Evolutionary conservation across 2,797 vertebrate species (phyloP).

Genomic region (Kryptolebias ocellatus): DNA sequence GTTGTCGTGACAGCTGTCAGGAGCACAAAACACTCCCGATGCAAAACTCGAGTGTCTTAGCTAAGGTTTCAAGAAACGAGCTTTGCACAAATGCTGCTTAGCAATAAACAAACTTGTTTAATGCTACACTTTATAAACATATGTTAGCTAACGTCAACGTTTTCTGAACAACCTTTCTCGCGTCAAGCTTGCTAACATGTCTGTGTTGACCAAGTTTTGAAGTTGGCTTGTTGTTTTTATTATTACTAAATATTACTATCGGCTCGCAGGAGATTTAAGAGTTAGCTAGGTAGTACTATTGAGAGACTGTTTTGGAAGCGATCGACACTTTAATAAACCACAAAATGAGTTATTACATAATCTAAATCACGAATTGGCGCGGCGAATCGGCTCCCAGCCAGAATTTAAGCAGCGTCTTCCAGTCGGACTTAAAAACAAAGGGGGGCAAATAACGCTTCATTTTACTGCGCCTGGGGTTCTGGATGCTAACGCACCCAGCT

Average conservation of each 20-base stretch:
- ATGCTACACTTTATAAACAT: slow-evolving; percentile 19
- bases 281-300: slow-evolving; percentile 71
- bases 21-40: slow-evolving; percentile 69
- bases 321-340: slow-evolving; percentile 30
- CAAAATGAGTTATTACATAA: slow-evolving; percentile 8
- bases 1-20: slow-evolving; percentile 83
- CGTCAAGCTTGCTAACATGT: slow-evolving; percentile 26
- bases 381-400: slow-evolving; percentile 18
- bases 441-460: slow-evolving; percentile 79
- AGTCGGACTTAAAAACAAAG: slow-evolving; percentile 82
- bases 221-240: slow-evolving; percentile 33
- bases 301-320: slow-evolving; percentile 67
- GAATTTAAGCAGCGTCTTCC: slow-evolving; percentile 53
- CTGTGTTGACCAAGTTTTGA: slow-evolving; percentile 84
- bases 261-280: slow-evolving; percentile 78
- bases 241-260: slow-evolving; percentile 41
- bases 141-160: slow-evolving; percentile 29
- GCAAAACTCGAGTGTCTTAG: slow-evolving; percentile 63
- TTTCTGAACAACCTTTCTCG: slow-evolving; percentile 52
- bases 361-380: slow-evolving; percentile 4
- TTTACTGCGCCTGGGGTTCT: slow-evolving; percentile 79
- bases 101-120: background rate
- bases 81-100: slow-evolving; percentile 5
- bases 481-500: slow-evolving; percentile 67
- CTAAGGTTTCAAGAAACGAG: slow-evolving; percentile 32